Base-by-base conservation (phyloP, 92 coral and sea anemone species). In the Bergia puertoricense region DNA sequence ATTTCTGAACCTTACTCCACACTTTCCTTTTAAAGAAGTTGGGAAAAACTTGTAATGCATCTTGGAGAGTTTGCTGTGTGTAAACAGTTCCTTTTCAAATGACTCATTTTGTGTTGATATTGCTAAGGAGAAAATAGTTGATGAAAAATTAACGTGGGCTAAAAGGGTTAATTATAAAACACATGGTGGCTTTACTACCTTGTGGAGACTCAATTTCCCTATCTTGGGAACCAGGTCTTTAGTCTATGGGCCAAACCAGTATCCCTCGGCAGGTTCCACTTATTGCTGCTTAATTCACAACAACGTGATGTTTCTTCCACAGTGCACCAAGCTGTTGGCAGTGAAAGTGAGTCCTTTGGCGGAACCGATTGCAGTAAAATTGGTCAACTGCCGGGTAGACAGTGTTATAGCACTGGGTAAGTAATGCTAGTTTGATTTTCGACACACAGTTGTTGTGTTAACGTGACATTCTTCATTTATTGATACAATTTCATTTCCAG, bases 321-420 rank as follows among this genome's bases (percentile, higher is more conserved):
- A 97, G 99, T 94, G 94, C 71, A 93, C 96, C 62, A 94, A 93
- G 88, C 89, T 97, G 69, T 82, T 97, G 83, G 91, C 96, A 1
- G 90, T 95, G 8, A 94, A 95, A 88, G 93, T 95, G 74, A 95
- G 95, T 80, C 95, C 98, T 6, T 84, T 95, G 8, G 93, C 92
- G 80, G 98, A 95, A 54, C 98, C 99, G 8, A 92, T 96, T 73
- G 91, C 94, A n/a, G 96, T 97, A 8, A 93, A 91, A 69, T 96
- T 97, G 20, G 97, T 97, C 42, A 97, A 97, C 93, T 97, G 98
- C 85, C 96, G 92, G 84, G 96, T 93, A 22, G 99, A 97, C 85
- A 97, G 93, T 89, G 76, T 96, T 75, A 88, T 97, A 30, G 92
- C 98, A 8, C 85, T 97, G 0, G 98, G 98, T 96, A 90, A 69